Conservation (phyloP, 2,113 vertebrate genomes). For the Hyla sarda region DNA sequence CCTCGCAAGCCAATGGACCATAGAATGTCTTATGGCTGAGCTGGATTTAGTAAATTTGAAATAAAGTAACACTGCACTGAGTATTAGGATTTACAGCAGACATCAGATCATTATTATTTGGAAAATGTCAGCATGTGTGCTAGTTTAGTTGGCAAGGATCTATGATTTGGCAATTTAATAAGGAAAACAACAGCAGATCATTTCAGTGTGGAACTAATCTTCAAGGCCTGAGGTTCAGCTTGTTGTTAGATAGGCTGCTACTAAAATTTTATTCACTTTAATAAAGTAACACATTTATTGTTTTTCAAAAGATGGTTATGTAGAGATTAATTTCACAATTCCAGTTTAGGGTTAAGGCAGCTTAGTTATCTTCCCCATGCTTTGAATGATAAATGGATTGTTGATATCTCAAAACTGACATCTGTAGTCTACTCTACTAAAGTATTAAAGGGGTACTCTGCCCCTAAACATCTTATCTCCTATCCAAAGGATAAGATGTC, state of each 20-base stretch:
- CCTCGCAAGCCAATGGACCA: neutral
- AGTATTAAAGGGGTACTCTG: no score
- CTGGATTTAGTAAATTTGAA: neutral
- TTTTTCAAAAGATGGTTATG: neutral
- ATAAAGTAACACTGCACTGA: conserved; percentile 6
- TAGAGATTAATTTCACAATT: neutral
- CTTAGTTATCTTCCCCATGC: no score
- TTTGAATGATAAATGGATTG: no score
- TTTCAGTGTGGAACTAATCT: conserved; percentile 39
- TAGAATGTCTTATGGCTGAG: neutral
- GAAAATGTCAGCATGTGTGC: neutral
- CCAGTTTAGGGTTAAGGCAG: no score
- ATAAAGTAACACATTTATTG: neutral
- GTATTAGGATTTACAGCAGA: conserved; percentile 21
- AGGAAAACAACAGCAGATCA: conserved; percentile 17
- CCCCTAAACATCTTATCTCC: no score
- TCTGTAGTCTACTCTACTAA: no score
- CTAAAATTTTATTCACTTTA: neutral
- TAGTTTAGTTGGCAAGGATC: neutral
- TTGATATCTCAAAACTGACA: no score
- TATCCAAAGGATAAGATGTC: no score
- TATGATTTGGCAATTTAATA: conserved; percentile 10
- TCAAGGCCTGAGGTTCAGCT: conserved; percentile 21
- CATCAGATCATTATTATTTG: conserved; percentile 13
- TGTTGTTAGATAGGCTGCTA: neutral